Evolutionary conservation across 2,113 vertebrate genomes (phyloP).

Genomic region (Megaleporinus macrocephalus): DNA sequence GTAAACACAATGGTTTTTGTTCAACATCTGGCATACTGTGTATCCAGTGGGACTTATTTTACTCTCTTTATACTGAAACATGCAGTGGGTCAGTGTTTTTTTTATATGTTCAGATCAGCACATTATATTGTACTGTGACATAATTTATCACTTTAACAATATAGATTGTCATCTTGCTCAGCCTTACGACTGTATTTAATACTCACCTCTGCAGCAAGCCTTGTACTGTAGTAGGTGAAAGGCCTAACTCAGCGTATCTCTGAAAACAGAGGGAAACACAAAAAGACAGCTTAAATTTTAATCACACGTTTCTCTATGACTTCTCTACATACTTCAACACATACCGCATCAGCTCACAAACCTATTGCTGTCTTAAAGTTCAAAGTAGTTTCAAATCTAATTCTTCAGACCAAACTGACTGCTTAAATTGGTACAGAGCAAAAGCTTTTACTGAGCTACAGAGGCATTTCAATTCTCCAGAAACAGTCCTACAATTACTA

Average conservation of each 20-base stretch:
- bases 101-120: no score
- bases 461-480: not conserved
- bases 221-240: conserved; percentile 82
- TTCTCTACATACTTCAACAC: not conserved
- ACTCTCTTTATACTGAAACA: no score
- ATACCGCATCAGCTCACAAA: not conserved
- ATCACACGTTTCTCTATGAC: not conserved
- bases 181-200: no score
- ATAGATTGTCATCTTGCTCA: no score
- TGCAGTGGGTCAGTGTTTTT: no score
- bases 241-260: conserved; percentile 87
- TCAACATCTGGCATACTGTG: no score
- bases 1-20: no score
- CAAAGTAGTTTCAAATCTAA: conserved; percentile 15
- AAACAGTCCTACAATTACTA: not conserved
- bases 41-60: no score
- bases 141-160: no score
- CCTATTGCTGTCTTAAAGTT: no score
- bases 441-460: conserved; percentile 24
- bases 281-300: not conserved
- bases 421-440: conserved; percentile 15
- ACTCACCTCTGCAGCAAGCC: conserved; percentile 86
- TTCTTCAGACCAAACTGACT: conserved; percentile 40
- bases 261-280: conserved; percentile 61
- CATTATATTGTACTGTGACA: no score